Conservation (phyloP, 2,797 vertebrate genomes). For the Chiroxiphia lanceolata region DNA sequence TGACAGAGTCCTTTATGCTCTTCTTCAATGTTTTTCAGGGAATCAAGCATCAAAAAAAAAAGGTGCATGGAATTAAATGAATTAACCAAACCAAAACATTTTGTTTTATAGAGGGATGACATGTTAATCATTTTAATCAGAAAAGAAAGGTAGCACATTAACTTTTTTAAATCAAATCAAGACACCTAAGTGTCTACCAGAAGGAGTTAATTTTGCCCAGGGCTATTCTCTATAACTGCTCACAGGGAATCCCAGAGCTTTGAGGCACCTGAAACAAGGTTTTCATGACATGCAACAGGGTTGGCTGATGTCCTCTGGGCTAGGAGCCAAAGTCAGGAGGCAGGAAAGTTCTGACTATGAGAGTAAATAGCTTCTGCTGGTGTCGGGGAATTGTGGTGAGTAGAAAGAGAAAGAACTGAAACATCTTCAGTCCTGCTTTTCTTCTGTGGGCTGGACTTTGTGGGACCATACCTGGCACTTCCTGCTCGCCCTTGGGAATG, state of each 20-base stretch:
- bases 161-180: neutral
- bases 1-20: neutral
- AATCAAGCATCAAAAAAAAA: neutral
- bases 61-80: neutral
- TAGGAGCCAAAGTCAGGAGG: neutral
- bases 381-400: neutral
- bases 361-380: neutral
- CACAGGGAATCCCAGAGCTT: neutral
- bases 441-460: neutral
- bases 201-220: neutral
- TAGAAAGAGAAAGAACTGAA: neutral
- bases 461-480: neutral
- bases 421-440: neutral
- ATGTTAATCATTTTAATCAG: neutral
- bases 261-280: neutral
- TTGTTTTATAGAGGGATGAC: neutral
- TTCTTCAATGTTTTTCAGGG: neutral
- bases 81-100: neutral
- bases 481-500: neutral
- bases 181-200: neutral
- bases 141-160: neutral
- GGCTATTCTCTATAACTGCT: neutral
- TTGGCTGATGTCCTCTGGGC: neutral
- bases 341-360: neutral
- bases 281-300: neutral